phyloP scores from a whole-genome alignment of 2,797 vertebrate species.

The Propithecus perrieri region DNA sequence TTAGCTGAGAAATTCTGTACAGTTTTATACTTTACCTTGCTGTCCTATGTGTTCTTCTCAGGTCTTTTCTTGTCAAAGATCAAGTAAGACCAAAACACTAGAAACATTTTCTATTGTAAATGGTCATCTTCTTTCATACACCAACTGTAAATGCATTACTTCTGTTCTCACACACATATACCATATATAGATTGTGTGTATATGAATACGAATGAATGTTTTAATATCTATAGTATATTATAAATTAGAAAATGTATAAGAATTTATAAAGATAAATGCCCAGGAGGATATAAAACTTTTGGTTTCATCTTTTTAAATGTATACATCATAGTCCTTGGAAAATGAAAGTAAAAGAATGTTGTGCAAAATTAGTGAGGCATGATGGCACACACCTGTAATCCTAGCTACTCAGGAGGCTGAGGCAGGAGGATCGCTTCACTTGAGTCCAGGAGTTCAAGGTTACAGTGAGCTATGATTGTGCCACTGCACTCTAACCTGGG shows the following conservation, averaged over 20 bases:
- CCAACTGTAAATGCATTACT: background rate
- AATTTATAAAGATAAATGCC: background rate
- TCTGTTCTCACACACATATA: background rate
- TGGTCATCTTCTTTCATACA: background rate
- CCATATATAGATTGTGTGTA: background rate
- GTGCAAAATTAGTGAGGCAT: background rate
- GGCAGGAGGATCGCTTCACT: background rate
- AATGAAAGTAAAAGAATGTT: background rate
- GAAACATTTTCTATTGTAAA: background rate
- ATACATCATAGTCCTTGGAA: background rate
- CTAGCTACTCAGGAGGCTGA: background rate
- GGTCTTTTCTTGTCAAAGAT: background rate
- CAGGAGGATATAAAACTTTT: background rate
- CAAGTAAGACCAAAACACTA: background rate
- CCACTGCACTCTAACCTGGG: background rate
- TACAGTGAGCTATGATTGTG: background rate
- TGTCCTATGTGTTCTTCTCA: background rate
- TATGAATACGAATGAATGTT: background rate
- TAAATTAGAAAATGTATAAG: background rate
- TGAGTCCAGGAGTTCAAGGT: background rate
- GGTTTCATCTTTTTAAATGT: background rate
- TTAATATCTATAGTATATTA: background rate
- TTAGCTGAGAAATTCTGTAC: background rate
- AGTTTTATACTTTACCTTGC: background rate
- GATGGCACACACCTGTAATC: background rate